These are phyloP conservation scores for Eupithecia centaureata DNA, from an alignment of 2,888 invertebrate genomes.

Conservation along the genomic window DNA sequence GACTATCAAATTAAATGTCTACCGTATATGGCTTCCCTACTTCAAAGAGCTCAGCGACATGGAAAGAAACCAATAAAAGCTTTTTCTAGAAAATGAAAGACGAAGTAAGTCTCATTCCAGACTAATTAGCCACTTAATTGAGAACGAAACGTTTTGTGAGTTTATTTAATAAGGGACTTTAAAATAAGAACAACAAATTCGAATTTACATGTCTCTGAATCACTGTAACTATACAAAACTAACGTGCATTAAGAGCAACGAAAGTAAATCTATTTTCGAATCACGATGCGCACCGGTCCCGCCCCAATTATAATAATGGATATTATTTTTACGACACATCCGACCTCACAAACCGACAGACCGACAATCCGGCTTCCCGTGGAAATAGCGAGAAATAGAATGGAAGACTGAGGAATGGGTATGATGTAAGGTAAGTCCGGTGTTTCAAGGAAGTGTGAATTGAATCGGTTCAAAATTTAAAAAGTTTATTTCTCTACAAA, in stretches of 20 bases:
- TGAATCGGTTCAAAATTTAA: too few relatives aligned
- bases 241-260: background rate
- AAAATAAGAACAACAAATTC: background rate
- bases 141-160: background rate
- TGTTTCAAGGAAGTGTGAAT: slow-evolving; percentile 24
- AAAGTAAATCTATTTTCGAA: slow-evolving; percentile 53
- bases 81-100: slow-evolving; percentile 11
- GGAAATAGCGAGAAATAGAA: slow-evolving; percentile 57
- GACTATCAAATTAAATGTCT: background rate
- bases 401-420: slow-evolving; percentile 45
- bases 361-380: slow-evolving; percentile 58
- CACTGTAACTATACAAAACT: background rate
- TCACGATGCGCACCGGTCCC: slow-evolving; percentile 52
- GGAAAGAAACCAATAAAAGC: slow-evolving; percentile 3
- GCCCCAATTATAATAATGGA: slow-evolving; percentile 76
- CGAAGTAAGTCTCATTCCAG: slow-evolving; percentile 1
- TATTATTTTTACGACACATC: slow-evolving; percentile 74
- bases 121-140: slow-evolving; percentile 25
- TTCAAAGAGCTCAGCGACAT: slow-evolving; percentile 15
- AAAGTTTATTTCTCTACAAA: too few relatives aligned
- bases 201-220: background rate
- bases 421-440: slow-evolving; percentile 9
- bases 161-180: background rate
- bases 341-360: slow-evolving; percentile 45
- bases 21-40: background rate